Conservation (phyloP, 1,140 invertebrate genomes). For the Apis cerana region DNA sequence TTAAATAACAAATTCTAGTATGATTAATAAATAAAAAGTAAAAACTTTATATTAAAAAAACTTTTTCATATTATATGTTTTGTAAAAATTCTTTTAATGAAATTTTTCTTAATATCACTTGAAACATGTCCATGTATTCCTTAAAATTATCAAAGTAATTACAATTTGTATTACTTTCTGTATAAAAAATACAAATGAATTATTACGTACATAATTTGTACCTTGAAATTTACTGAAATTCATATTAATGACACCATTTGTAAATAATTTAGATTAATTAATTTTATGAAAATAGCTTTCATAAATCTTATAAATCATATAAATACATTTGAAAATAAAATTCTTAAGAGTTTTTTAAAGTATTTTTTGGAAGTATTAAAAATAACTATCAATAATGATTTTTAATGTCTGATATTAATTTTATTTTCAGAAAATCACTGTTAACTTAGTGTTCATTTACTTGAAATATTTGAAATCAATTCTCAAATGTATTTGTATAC, state of each 20-base stretch:
- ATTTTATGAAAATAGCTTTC: constrained; percentile 23
- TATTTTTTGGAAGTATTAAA: too few relatives aligned
- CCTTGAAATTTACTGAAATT: constrained; percentile 31
- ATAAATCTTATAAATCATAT: constrained; percentile 5
- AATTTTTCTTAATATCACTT: not conserved
- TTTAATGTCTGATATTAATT: too few relatives aligned
- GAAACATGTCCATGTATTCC: constrained; percentile 35
- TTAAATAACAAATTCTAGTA: not conserved
- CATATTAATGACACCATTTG: constrained; percentile 18
- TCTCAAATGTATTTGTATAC: too few relatives aligned
- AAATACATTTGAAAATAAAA: too few relatives aligned
- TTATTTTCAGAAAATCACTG: too few relatives aligned
- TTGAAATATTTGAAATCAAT: too few relatives aligned
- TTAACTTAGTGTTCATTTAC: too few relatives aligned
- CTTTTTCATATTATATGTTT: not conserved
- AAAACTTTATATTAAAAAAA: not conserved
- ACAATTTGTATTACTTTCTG: constrained; percentile 30
- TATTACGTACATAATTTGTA: constrained; percentile 39
- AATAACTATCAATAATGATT: too few relatives aligned
- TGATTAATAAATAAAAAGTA: not conserved
- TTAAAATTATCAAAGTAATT: constrained; percentile 3
- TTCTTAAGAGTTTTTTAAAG: too few relatives aligned
- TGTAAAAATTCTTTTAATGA: too few relatives aligned
- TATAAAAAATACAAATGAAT: constrained; percentile 12
- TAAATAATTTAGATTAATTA: constrained; percentile 41